phyloP scores from a whole-genome alignment of 2,797 vertebrate species.

The Calcarius lapponicus region DNA sequence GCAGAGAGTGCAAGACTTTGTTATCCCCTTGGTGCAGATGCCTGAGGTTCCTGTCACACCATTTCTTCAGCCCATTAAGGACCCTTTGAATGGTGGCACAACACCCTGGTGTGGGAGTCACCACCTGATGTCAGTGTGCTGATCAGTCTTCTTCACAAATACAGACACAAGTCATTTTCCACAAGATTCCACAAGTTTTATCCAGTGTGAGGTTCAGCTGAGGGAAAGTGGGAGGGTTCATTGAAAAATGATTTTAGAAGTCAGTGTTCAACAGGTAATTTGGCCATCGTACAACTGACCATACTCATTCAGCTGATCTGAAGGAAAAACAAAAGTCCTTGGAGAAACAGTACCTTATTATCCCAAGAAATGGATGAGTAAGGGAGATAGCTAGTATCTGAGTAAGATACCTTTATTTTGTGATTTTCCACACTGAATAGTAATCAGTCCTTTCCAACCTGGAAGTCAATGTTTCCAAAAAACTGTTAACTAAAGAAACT shows the following conservation, averaged over 20 bases:
- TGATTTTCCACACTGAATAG: not conserved
- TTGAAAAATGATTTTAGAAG: not conserved
- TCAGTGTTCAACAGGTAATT: not conserved
- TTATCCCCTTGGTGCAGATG: not conserved
- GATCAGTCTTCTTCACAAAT: not conserved
- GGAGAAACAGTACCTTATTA: not conserved
- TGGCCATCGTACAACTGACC: not conserved
- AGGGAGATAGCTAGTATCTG: not conserved
- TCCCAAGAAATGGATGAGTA: not conserved
- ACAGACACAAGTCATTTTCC: not conserved
- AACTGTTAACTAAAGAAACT: not conserved
- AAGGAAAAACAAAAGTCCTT: not conserved
- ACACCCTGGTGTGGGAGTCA: not conserved
- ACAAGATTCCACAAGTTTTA: not conserved
- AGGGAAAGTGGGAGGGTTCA: not conserved
- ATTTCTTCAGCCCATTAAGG: not conserved
- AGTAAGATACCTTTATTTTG: not conserved
- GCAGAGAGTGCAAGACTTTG: not conserved
- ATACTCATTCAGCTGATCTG: not conserved
- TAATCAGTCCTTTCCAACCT: not conserved
- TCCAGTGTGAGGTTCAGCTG: not conserved
- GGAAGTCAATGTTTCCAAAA: not conserved
- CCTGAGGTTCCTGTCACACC: not conserved
- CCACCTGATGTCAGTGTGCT: accelerated
- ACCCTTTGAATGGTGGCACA: not conserved